Evolutionary conservation across 2,113 vertebrate species (phyloP).

Genomic region (Zootoca vivipara): DNA sequence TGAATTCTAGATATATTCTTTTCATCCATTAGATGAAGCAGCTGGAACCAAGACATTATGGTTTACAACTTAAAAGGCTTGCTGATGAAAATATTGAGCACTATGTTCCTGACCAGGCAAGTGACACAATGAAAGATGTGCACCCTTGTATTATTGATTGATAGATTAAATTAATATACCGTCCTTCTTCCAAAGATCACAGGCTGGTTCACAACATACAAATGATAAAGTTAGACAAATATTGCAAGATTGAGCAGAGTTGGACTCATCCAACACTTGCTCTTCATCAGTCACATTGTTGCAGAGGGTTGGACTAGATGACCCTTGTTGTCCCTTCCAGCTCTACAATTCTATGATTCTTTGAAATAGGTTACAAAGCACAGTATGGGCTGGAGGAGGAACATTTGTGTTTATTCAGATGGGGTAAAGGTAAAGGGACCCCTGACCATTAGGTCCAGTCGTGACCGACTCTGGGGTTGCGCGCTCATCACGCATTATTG

Average conservation of each 20-base stretch:
- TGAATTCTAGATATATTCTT: constrained; percentile 26
- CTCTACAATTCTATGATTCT: too few relatives aligned
- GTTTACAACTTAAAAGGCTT: constrained; percentile 79
- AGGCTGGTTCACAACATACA: too few relatives aligned
- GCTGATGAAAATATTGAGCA: constrained; percentile 73
- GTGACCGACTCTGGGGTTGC: too few relatives aligned
- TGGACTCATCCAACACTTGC: not conserved
- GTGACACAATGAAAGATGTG: constrained; percentile 39
- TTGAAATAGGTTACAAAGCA: not conserved
- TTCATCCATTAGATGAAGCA: constrained; percentile 81
- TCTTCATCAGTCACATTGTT: not conserved
- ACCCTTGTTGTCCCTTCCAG: too few relatives aligned
- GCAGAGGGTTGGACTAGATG: too few relatives aligned
- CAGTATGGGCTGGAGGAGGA: not conserved
- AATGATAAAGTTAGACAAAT: not conserved
- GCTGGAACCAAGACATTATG: constrained; percentile 81
- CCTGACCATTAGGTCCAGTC: too few relatives aligned
- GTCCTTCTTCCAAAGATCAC: too few relatives aligned
- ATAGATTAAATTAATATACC: too few relatives aligned
- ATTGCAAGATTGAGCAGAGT: not conserved
- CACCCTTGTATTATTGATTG: not conserved
- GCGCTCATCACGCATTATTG: too few relatives aligned
- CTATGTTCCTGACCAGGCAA: constrained; percentile 80
- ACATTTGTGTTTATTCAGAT: not conserved
- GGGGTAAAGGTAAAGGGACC: too few relatives aligned